phyloP scores from a whole-genome alignment of 64 coral and sea anemone species.

The Pachyseris speciosa region DNA sequence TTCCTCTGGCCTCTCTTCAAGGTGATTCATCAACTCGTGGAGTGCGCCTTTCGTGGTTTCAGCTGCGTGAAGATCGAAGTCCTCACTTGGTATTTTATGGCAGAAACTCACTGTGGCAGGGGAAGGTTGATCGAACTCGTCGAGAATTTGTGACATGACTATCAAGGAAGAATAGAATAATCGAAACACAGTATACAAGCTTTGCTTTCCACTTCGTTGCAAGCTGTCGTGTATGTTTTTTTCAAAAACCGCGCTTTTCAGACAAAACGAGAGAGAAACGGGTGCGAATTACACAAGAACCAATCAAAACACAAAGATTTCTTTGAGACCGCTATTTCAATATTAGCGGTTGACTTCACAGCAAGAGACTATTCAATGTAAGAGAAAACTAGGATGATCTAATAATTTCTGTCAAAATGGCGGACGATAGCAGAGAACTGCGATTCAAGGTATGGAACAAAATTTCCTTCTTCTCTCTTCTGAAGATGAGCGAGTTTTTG shows the following conservation, averaged over 20 bases:
- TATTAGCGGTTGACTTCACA: neutral
- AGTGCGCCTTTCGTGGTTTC: neutral
- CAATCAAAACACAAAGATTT: conserved; percentile 7
- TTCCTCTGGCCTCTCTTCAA: neutral
- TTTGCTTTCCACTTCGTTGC: neutral
- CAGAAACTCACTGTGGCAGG: neutral
- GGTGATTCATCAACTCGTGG: conserved; percentile 4
- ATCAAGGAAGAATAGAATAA: neutral
- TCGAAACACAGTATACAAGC: neutral
- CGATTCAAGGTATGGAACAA: conserved; percentile 8
- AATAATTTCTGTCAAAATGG: neutral
- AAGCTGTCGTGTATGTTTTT: neutral
- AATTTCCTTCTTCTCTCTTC: neutral
- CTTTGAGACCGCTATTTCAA: neutral
- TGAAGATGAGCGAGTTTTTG: neutral
- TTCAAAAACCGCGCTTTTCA: conserved; percentile 26
- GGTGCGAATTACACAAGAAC: neutral
- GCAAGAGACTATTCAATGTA: neutral
- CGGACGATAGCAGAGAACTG: neutral
- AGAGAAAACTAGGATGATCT: neutral
- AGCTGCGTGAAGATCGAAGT: neutral
- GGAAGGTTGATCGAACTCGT: conserved; percentile 31
- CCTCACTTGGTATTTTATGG: conserved; percentile 14
- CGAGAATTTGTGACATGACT: neutral
- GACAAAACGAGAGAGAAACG: neutral